phyloP scores from a whole-genome alignment of 2,797 vertebrate genomes.

The Hoplostethus atlanticus region DNA sequence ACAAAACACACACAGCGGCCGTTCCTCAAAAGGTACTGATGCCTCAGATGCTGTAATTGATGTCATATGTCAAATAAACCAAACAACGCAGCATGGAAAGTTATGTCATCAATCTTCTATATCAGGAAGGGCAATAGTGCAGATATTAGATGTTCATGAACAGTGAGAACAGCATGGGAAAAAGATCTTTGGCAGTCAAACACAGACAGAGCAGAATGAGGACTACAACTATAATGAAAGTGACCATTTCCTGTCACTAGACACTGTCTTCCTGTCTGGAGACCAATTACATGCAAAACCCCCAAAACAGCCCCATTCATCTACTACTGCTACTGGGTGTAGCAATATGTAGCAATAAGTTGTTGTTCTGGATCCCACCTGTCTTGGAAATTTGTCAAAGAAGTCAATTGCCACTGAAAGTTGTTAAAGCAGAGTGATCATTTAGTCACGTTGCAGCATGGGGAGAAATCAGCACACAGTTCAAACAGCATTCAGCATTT shows the following conservation, averaged over 20 bases:
- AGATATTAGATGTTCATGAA: background rate
- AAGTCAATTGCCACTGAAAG: no score
- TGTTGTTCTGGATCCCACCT: background rate
- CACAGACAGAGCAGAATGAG: background rate
- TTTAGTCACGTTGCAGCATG: no score
- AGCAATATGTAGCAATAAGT: no score
- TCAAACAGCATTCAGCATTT: no score
- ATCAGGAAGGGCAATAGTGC: background rate
- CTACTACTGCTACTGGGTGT: background rate
- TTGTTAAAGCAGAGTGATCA: no score
- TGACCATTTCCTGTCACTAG: conserved; percentile 8
- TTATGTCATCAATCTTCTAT: background rate
- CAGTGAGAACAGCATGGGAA: background rate
- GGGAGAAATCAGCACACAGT: no score
- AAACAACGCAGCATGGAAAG: background rate
- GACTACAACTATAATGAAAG: background rate
- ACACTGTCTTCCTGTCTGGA: background rate
- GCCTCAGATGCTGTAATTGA: background rate
- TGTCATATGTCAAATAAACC: background rate
- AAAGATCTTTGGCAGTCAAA: background rate
- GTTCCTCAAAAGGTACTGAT: background rate
- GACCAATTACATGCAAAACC: background rate
- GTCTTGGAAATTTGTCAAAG: no score
- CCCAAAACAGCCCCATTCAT: no score
- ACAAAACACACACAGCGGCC: background rate